phyloP scores from a whole-genome alignment of 1,140 invertebrate genomes.

The Zaprionus ghesquierei region DNA sequence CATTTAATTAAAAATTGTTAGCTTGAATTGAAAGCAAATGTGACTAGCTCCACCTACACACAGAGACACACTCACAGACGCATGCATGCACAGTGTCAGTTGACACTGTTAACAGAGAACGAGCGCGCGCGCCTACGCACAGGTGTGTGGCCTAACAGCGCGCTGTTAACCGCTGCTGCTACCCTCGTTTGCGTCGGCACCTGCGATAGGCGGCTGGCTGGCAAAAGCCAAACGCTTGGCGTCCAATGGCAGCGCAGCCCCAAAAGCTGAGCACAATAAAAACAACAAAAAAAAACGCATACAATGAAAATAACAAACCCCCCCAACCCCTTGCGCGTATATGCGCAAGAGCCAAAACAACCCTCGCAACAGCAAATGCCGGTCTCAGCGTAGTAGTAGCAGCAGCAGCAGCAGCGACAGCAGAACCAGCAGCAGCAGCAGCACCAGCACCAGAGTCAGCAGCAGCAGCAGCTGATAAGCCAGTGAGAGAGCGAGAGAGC shows the following conservation, averaged over 20 bases:
- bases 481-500: slow-evolving; percentile 34
- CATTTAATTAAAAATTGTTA: slow-evolving; percentile 33
- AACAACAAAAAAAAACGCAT: background rate
- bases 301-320: slow-evolving; percentile 12
- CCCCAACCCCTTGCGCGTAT: slow-evolving; percentile 29
- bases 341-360: slow-evolving; percentile 64
- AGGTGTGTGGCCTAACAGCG: slow-evolving; percentile 38
- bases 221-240: slow-evolving; percentile 31
- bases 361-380: slow-evolving; percentile 52
- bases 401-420: too few relatives aligned
- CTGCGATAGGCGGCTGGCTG: slow-evolving; percentile 72
- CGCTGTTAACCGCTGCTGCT: slow-evolving; percentile 33
- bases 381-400: slow-evolving; percentile 34
- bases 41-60: slow-evolving; percentile 35
- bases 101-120: slow-evolving; percentile 38
- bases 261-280: slow-evolving; percentile 11
- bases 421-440: slow-evolving; percentile 13
- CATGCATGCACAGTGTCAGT: background rate
- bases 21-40: slow-evolving; percentile 5
- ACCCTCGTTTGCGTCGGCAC: slow-evolving; percentile 53
- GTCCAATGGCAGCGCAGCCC: slow-evolving; percentile 61
- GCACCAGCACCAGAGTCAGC: slow-evolving; percentile 1
- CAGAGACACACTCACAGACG: background rate
- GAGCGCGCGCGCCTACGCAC: slow-evolving; percentile 45
- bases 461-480: slow-evolving; percentile 28